Percentiles rank a stretch among this genome's conserved stretches.
Evolutionary conservation across 2,113 vertebrate species (phyloP).

Genomic region (Lanius ludovicianus): DNA sequence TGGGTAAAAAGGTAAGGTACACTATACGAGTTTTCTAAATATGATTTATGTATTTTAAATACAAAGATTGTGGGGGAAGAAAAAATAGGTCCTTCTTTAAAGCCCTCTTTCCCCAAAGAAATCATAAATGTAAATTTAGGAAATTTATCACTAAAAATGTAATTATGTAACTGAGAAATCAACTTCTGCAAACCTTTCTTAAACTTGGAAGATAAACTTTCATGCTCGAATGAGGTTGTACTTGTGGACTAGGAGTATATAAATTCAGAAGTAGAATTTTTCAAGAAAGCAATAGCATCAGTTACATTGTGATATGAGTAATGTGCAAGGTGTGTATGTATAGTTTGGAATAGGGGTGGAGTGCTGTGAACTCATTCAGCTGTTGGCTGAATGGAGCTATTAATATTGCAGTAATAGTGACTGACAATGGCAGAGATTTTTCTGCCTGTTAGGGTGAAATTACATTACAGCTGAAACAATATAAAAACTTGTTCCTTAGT

Average conservation of each 20-base stretch:
- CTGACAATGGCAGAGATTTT: not conserved
- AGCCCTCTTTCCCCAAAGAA: not conserved
- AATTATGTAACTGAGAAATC: not conserved
- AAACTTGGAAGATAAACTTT: not conserved
- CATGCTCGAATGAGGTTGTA: not conserved
- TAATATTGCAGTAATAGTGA: not conserved
- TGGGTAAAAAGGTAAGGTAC: not conserved
- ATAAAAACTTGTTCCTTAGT: not conserved
- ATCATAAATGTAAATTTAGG: not conserved
- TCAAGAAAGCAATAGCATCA: not conserved
- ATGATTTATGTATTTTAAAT: not conserved
- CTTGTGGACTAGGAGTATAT: not conserved
- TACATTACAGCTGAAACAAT: not conserved
- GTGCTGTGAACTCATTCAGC: not conserved
- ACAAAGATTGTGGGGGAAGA: rapidly evolving
- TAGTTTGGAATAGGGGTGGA: not conserved
- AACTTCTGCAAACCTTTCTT: not conserved
- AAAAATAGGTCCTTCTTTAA: not conserved
- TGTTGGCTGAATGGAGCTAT: not conserved
- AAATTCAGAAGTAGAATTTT: not conserved
- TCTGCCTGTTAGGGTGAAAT: not conserved
- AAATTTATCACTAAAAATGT: not conserved
- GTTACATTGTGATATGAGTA: not conserved
- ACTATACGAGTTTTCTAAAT: not conserved
- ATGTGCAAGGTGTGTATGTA: not conserved